phyloP scores from a whole-genome alignment of 2,888 invertebrate species.

The Acrobasis suavella region DNA sequence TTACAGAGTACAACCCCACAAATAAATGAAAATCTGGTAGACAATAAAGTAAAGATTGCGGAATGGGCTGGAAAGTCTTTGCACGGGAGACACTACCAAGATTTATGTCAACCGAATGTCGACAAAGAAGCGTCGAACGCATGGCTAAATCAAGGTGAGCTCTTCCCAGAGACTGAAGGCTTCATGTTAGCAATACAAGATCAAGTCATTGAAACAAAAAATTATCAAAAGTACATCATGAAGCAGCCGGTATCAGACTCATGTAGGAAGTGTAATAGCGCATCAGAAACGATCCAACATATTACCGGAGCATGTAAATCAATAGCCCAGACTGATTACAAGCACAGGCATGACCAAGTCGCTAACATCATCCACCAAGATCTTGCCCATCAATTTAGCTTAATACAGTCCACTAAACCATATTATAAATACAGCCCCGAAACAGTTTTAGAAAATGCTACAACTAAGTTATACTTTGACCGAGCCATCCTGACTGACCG shows the following conservation, averaged over 20 bases:
- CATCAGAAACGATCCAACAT: constrained; percentile 25
- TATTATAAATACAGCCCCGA: constrained; percentile 27
- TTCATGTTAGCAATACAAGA: constrained; percentile 23
- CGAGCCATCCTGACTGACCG: constrained; percentile 9
- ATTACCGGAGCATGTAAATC: constrained; percentile 24
- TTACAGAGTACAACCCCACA: neutral
- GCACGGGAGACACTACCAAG: constrained; percentile 15
- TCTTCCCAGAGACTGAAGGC: constrained; percentile 24
- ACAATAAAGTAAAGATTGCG: constrained; percentile 5
- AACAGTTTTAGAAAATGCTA: constrained; percentile 19
- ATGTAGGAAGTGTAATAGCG: constrained; percentile 22
- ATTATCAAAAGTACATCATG: constrained; percentile 22
- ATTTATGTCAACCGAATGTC: constrained; percentile 24
- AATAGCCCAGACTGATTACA: constrained; percentile 25
- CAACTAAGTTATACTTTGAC: constrained; percentile 22
- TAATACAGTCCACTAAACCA: neutral
- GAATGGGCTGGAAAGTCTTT: constrained; percentile 23
- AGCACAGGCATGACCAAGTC: constrained; percentile 23
- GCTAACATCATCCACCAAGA: constrained; percentile 17
- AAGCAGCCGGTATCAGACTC: neutral
- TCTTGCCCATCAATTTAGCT: neutral
- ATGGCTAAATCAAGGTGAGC: constrained; percentile 25
- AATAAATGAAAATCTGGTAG: constrained; percentile 17
- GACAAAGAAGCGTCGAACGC: constrained; percentile 29
- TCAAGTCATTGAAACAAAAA: constrained; percentile 19